Evolutionary conservation across 2,797 vertebrate genomes (phyloP).

Genomic region (Hephaestus fuliginosus): DNA sequence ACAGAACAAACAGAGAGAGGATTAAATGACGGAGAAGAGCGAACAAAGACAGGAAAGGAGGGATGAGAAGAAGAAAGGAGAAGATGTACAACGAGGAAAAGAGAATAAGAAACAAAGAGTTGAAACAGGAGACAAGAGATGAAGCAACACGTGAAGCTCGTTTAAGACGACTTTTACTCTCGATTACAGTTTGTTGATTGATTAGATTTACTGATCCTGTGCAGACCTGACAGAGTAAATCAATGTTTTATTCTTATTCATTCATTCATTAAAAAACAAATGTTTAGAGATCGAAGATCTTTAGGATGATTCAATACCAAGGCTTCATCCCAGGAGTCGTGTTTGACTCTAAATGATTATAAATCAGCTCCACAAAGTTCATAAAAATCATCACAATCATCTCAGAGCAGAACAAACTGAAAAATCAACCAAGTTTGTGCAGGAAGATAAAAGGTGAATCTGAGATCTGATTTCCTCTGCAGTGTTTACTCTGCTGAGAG

Average conservation of each 20-base stretch:
- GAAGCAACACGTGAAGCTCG: too few relatives aligned
- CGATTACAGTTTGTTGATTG: too few relatives aligned
- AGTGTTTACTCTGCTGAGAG: constrained; percentile 57
- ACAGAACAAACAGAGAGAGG: too few relatives aligned
- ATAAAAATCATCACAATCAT: too few relatives aligned
- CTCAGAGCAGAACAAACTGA: not conserved
- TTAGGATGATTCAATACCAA: not conserved
- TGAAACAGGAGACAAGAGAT: too few relatives aligned
- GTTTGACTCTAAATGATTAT: not conserved
- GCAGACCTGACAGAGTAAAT: not conserved
- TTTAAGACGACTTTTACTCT: too few relatives aligned
- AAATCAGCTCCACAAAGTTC: not conserved
- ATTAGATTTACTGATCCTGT: too few relatives aligned
- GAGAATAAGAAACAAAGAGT: too few relatives aligned
- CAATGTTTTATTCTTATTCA: not conserved
- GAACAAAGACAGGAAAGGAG: too few relatives aligned
- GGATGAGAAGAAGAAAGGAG: too few relatives aligned
- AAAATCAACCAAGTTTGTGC: not conserved
- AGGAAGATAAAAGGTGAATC: constrained; percentile 31
- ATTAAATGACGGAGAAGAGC: too few relatives aligned
- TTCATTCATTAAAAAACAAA: not conserved
- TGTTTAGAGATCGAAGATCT: not conserved
- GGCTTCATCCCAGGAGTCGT: not conserved
- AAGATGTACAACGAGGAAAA: too few relatives aligned
- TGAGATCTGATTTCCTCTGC: constrained; percentile 55